Conservation (phyloP, 2,888 invertebrate species). For the Oligia strigilis region DNA sequence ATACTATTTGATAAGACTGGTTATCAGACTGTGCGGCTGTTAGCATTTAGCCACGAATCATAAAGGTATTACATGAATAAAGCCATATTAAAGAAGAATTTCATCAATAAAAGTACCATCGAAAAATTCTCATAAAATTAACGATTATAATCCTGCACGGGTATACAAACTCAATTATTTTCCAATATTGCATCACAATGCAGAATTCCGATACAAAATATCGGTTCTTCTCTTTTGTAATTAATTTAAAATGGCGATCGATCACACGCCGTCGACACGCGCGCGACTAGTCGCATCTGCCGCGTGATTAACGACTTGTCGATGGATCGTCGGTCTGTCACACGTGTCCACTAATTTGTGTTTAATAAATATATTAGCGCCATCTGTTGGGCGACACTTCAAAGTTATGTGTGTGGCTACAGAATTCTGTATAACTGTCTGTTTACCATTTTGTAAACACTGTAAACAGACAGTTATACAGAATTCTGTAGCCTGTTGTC, state of each 20-base stretch:
- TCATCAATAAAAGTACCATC: not conserved
- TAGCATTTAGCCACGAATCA: not conserved
- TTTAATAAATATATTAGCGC: conserved; percentile 36
- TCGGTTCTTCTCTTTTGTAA: conserved; percentile 31
- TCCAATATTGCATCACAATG: conserved; percentile 30
- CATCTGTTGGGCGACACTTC: conserved; percentile 41
- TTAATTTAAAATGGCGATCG: conserved; percentile 60
- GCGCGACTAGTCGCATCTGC: conserved; percentile 60
- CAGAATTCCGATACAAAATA: conserved; percentile 7
- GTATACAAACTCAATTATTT: conserved; percentile 38
- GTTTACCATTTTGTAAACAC: not conserved
- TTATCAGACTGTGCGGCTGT: not conserved
- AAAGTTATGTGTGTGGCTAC: not conserved
- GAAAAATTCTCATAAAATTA: conserved; percentile 12
- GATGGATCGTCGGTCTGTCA: conserved; percentile 29
- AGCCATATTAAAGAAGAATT: not conserved
- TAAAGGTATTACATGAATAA: not conserved
- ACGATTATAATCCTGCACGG: not conserved
- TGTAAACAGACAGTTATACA: too few species aligned
- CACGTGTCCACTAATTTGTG: conserved; percentile 41
- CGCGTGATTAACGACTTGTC: conserved; percentile 61
- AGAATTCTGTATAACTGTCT: not conserved
- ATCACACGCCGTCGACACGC: conserved; percentile 43
- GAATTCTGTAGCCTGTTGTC: not conserved
- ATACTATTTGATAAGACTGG: too few species aligned